phyloP scores from a whole-genome alignment of 2,113 vertebrate species.

The Sus scrofa region T2T-Sscrofa CM000817.6:29687001-29687500 shows the following conservation, averaged over 20 bases:
- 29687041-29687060: too few species aligned
- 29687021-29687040: too few species aligned
- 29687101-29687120: too few species aligned
- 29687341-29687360: neutral
- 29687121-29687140: too few species aligned
- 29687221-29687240: neutral
- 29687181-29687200: too few species aligned
- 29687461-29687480: neutral
- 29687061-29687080: too few species aligned
- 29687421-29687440: neutral
- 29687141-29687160: too few species aligned
- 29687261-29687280: neutral
- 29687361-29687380: neutral
- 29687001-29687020: too few species aligned
- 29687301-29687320: conserved; percentile 11
- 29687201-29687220: too few species aligned
- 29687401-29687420: neutral
- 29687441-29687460: conserved; percentile 14
- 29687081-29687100: too few species aligned
- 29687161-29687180: too few species aligned
- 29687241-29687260: neutral
- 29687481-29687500: conserved; percentile 29
- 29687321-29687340: neutral
- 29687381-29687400: neutral
- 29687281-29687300: neutral